These are phyloP conservation scores for Leptinotarsa tumamoca DNA, from an alignment of 2,888 invertebrate genomes.

Conservation along the genomic window DNA sequence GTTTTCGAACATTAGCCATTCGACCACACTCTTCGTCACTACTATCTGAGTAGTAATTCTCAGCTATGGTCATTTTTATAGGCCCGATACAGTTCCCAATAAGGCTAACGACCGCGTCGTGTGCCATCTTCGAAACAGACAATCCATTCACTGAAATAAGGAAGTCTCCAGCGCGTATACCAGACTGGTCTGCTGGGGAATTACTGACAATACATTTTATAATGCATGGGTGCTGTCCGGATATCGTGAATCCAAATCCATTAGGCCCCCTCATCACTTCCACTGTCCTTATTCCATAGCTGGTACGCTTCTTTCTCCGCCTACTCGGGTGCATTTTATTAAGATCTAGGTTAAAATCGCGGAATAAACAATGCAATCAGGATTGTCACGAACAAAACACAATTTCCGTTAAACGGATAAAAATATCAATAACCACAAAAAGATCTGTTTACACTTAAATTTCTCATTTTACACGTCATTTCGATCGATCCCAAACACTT, in stretches of 20 bases:
- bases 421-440: conserved; percentile 8
- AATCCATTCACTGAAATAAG: conserved; percentile 91
- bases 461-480: conserved; percentile 53
- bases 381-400: conserved; percentile 30
- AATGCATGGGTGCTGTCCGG: conserved; percentile 95
- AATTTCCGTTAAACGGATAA: conserved; percentile 18
- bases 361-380: conserved; percentile 40
- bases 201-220: conserved; percentile 92
- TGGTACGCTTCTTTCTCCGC: conserved; percentile 77
- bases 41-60: conserved; percentile 87
- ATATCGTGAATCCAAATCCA: conserved; percentile 98
- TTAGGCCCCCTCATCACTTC: conserved; percentile 87
- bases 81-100: conserved; percentile 89
- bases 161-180: conserved; percentile 92
- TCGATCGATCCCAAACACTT: conserved; percentile 53
- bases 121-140: conserved; percentile 91
- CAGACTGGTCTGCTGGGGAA: conserved; percentile 91
- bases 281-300: conserved; percentile 83
- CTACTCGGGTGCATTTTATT: conserved; percentile 72
- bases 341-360: conserved; percentile 17
- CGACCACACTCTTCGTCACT: conserved; percentile 79
- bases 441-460: conserved; percentile 11
- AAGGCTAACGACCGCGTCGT: conserved; percentile 92
- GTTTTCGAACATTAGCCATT: conserved; percentile 70
- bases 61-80: conserved; percentile 87